These are phyloP conservation scores for Polyploca ridens DNA, from an alignment of 2,888 invertebrate species.

Conservation along the genomic window DNA sequence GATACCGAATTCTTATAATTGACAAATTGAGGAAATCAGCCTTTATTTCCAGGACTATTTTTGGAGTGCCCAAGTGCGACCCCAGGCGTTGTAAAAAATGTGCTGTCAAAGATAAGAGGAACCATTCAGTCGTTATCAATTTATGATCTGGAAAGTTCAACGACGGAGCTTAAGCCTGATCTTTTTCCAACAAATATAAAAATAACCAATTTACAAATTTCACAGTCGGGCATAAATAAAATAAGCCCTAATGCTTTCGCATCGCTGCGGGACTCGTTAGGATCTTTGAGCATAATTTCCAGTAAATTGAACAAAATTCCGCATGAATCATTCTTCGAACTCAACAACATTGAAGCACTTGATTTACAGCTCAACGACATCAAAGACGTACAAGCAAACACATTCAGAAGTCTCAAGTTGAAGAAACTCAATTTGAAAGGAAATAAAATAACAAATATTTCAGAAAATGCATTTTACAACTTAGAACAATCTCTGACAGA, in stretches of 20 bases:
- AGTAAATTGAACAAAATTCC: constrained; percentile 90
- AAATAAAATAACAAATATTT: constrained; percentile 91
- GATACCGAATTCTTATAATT: constrained; percentile 27
- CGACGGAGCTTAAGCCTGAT: constrained; percentile 89
- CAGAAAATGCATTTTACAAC: constrained; percentile 92
- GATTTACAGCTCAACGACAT: constrained; percentile 95
- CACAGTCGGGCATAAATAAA: constrained; percentile 89
- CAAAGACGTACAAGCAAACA: constrained; percentile 91
- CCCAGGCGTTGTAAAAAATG: constrained; percentile 88
- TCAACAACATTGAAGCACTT: constrained; percentile 89
- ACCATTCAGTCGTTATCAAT: constrained; percentile 93
- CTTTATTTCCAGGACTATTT: constrained; percentile 87
- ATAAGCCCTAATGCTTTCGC: constrained; percentile 88
- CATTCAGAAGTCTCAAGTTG: constrained; percentile 92
- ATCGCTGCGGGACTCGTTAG: constrained; percentile 88
- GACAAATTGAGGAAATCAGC: constrained; percentile 15
- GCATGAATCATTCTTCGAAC: constrained; percentile 88
- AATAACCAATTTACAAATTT: constrained; percentile 91
- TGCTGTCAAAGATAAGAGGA: constrained; percentile 88
- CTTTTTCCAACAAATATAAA: constrained; percentile 89
- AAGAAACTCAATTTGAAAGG: constrained; percentile 93
- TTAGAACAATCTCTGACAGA: constrained; percentile 91
- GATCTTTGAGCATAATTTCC: constrained; percentile 90
- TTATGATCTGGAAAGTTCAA: constrained; percentile 93
- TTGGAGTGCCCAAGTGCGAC: constrained; percentile 95